Conservation (phyloP, 2,888 invertebrate genomes). For the Zele albiditarsus region DNA sequence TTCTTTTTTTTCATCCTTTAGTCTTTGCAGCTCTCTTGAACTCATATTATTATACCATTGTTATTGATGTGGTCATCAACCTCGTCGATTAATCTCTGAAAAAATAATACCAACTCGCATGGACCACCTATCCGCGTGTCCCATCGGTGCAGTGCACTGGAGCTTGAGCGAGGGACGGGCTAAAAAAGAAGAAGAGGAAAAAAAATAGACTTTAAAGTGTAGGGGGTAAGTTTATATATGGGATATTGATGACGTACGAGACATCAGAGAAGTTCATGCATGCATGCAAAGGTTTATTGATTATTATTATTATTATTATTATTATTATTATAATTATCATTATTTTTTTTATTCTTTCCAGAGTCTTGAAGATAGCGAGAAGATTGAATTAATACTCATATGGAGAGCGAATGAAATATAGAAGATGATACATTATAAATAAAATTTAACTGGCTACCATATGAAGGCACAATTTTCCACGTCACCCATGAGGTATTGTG, state of each 20-base stretch:
- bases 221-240: slow-evolving; percentile 15
- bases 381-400: slow-evolving; percentile 1
- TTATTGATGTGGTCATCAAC: slow-evolving; percentile 36
- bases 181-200: background rate
- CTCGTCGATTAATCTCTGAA: slow-evolving; percentile 27
- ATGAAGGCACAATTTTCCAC: slow-evolving; percentile 68
- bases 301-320: background rate
- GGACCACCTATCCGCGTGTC: slow-evolving; percentile 9
- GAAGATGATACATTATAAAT: background rate
- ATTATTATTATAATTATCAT: too few species aligned
- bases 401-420: background rate
- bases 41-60: slow-evolving; percentile 2
- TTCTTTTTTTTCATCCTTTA: slow-evolving; percentile 2
- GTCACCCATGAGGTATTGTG: slow-evolving; percentile 72
- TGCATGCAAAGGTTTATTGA: slow-evolving; percentile 29
- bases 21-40: slow-evolving; percentile 1
- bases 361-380: background rate
- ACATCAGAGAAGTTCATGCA: slow-evolving; percentile 17
- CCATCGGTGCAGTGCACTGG: slow-evolving; percentile 12
- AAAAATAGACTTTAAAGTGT: slow-evolving; percentile 12
- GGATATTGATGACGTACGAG: slow-evolving; percentile 32
- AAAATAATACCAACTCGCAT: slow-evolving; percentile 9
- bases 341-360: background rate
- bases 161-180: slow-evolving; percentile 8
- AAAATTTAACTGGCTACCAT: background rate